Evolutionary conservation across 2,797 vertebrate species (phyloP).

Genomic region (Danionella dracula): DNA sequence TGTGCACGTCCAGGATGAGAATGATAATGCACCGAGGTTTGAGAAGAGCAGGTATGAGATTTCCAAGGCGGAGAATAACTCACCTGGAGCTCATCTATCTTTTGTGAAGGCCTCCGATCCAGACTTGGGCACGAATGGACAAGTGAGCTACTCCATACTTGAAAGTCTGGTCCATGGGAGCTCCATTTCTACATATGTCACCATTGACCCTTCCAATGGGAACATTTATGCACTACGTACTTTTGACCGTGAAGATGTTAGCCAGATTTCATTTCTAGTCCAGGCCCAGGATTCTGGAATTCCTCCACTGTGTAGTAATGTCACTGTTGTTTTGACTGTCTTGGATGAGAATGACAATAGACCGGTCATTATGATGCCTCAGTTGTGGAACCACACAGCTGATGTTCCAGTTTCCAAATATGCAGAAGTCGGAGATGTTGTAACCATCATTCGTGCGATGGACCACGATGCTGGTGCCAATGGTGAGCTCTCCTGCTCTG

Average conservation of each 20-base stretch:
- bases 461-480: constrained; percentile 91
- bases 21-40: constrained; percentile 91
- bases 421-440: constrained; percentile 75
- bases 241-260: constrained; percentile 91
- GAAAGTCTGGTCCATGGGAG: constrained; percentile 82
- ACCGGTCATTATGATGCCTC: constrained; percentile 82
- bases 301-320: constrained; percentile 76
- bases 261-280: constrained; percentile 83
- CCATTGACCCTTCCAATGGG: constrained; percentile 90
- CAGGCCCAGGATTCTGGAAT: constrained; percentile 88
- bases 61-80: constrained; percentile 91
- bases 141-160: constrained; percentile 90
- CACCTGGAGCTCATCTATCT: constrained; percentile 85
- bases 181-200: constrained; percentile 89
- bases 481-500: constrained; percentile 85
- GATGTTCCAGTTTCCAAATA: constrained; percentile 83
- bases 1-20: constrained; percentile 88
- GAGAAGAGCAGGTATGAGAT: constrained; percentile 88
- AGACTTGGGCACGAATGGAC: constrained; percentile 86
- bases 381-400: constrained; percentile 82
- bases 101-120: constrained; percentile 86
- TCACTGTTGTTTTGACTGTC: constrained; percentile 83
- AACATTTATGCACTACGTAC: constrained; percentile 88
- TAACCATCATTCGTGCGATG: constrained; percentile 80
- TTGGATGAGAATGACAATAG: constrained; percentile 93